These are phyloP conservation scores for Sebastes minor DNA, from an alignment of 2,797 vertebrate genomes.

Conservation along the genomic window DNA sequence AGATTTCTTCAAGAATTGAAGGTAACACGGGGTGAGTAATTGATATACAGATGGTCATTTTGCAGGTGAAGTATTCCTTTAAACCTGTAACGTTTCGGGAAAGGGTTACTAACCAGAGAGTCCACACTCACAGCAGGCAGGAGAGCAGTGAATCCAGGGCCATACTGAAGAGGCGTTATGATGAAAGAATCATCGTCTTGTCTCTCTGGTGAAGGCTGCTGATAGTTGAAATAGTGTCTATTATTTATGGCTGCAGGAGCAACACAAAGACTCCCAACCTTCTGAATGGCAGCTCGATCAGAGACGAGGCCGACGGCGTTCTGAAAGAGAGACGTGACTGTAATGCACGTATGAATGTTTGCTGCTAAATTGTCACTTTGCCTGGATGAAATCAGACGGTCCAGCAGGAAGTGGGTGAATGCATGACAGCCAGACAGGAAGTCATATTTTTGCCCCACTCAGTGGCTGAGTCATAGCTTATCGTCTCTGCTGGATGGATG, in stretches of 20 bases:
- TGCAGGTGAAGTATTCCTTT: neutral
- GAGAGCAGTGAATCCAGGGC: neutral
- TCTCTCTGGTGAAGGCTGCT: slow-evolving; percentile 11
- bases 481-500: slow-evolving; percentile 9
- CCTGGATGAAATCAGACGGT: neutral
- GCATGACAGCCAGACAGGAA: slow-evolving; percentile 30
- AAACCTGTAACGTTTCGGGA: neutral
- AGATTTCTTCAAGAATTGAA: rapidly evolving
- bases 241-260: slow-evolving; percentile 31
- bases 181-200: slow-evolving; percentile 7
- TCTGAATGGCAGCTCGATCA: neutral
- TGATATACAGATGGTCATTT: neutral
- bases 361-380: neutral
- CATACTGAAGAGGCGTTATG: neutral
- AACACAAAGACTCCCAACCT: slow-evolving; percentile 13
- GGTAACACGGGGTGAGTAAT: neutral
- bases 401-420: slow-evolving; percentile 30
- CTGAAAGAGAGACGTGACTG: neutral
- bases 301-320: neutral
- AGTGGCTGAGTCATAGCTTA: slow-evolving; percentile 32
- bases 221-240: slow-evolving; percentile 24
- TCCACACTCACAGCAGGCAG: neutral
- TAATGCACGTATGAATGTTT: neutral
- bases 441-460: slow-evolving; percentile 22
- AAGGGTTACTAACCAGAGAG: neutral